Base-by-base conservation (phyloP, 2,113 vertebrate genomes). In the Misgurnus mizolepis region DNA sequence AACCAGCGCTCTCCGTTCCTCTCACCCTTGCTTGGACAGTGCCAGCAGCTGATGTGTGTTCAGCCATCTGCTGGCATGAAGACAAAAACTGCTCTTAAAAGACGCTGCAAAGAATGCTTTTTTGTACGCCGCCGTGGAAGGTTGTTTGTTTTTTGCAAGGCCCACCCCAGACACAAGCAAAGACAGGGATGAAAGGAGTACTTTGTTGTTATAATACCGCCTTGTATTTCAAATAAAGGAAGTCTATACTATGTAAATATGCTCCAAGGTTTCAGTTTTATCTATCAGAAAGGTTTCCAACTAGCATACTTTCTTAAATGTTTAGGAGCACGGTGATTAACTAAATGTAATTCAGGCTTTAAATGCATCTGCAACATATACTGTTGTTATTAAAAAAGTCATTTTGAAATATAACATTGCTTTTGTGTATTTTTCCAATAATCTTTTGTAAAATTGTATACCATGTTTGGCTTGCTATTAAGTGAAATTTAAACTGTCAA, bases 101-200 rank as follows among this genome's bases (percentile, higher is more conserved):
- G 80, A 81, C 95, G 96, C n/a, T 99, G 97, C 86, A 93, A 92
- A 86, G 96, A 96, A 90, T 99, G 97, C 78, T 96, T 91, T 88
- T 76, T 93, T 49, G 96, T 96, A 1, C 91, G 91, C 50, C 90
- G 96, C n/a, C 92, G 93, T 3, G 96, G 95, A 3, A 89, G 73
- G 0, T 76, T 95, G 45, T 96, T 90, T 83, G 92, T 96, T 18
- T 92, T 34, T 84, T 96, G 95, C 89, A 96, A 94, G 86, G 93
- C 89, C 6, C 85, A 95, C 81, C 95, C 94, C 0, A 92, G 95
- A 82, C 96, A 97, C 85, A 97, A 97, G 87, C 96, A 97, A 84
- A 92, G 95, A 58, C 91, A 94, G 82, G 88, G 88, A 8, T 96
- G 88, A 92, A 64, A 58, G 27, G 58, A 10, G 4, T 62, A 10